A percentile compares a stretch with the other conserved stretches of the same genome.
These are phyloP conservation scores for Drosophila carrolli DNA, from an alignment of 1,140 invertebrate genomes.

Conservation along the genomic window DNA sequence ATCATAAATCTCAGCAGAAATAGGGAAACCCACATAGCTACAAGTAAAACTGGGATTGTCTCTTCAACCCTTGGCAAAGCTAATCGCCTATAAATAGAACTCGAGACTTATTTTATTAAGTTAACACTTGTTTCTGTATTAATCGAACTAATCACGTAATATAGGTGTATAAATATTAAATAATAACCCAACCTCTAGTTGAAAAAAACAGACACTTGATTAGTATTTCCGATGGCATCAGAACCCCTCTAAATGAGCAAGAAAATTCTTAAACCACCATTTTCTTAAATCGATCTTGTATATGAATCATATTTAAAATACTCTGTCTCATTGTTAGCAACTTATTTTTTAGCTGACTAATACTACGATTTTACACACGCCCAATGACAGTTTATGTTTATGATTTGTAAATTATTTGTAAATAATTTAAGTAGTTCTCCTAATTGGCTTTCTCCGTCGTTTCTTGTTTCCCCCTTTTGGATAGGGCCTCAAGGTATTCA, in stretches of 20 bases:
- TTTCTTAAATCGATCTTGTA: not conserved
- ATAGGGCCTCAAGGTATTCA: not conserved
- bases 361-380: slow-evolving; percentile 2
- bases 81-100: too few relatives aligned
- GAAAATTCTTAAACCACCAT: not conserved
- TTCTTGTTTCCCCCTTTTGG: slow-evolving; percentile 1
- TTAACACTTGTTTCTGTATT: too few relatives aligned
- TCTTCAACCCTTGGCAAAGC: not conserved
- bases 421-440: slow-evolving; percentile 3
- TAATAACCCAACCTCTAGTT: too few relatives aligned
- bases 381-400: not conserved
- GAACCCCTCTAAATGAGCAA: too few relatives aligned
- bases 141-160: too few relatives aligned
- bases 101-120: too few relatives aligned
- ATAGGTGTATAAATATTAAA: too few relatives aligned
- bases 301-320: not conserved
- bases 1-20: slow-evolving; percentile 19
- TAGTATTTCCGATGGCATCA: too few relatives aligned
- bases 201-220: too few relatives aligned
- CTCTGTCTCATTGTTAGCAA: not conserved
- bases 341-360: not conserved
- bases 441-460: slow-evolving; percentile 1
- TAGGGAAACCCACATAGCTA: slow-evolving; percentile 1
- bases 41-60: slow-evolving; percentile 7
- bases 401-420: slow-evolving; percentile 7